A percentile compares a stretch with the other conserved stretches of the same genome.
phyloP scores from a whole-genome alignment of 2,888 invertebrate species.

The Andrena fulva region DNA sequence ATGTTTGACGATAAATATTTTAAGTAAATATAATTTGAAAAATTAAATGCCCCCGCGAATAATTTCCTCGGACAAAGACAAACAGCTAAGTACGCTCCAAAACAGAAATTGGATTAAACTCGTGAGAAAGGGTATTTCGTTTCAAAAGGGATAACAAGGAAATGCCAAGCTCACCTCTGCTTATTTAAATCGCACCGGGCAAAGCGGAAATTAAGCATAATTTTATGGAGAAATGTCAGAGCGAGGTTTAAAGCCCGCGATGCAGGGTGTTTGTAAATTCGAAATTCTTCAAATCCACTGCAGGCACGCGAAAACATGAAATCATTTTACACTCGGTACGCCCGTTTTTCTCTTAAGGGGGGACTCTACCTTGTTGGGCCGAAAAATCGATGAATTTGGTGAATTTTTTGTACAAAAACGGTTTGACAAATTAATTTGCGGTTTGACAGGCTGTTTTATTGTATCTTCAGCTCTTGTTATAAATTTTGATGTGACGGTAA shows the following conservation, averaged over 20 bases:
- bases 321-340: neutral
- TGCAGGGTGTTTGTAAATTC: neutral
- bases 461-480: too few relatives aligned
- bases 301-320: neutral
- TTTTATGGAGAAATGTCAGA: neutral
- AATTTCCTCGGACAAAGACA: too few relatives aligned
- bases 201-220: neutral
- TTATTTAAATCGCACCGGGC: neutral
- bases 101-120: neutral
- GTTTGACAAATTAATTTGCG: too few relatives aligned
- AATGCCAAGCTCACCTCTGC: neutral
- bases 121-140: neutral
- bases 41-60: too few relatives aligned
- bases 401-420: too few relatives aligned
- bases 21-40: too few relatives aligned
- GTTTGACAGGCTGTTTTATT: too few relatives aligned
- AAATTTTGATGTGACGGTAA: too few relatives aligned
- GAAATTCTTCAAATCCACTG: neutral
- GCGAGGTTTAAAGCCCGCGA: neutral
- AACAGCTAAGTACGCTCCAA: too few relatives aligned
- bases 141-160: neutral
- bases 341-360: neutral
- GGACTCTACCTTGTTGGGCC: too few relatives aligned
- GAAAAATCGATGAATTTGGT: too few relatives aligned
- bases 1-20: too few relatives aligned